Percentiles rank a stretch among this genome's conserved stretches.
These are phyloP conservation scores for Zosterops japonicus DNA, from an alignment of 2,113 vertebrate species.

Conservation along the genomic window DNA sequence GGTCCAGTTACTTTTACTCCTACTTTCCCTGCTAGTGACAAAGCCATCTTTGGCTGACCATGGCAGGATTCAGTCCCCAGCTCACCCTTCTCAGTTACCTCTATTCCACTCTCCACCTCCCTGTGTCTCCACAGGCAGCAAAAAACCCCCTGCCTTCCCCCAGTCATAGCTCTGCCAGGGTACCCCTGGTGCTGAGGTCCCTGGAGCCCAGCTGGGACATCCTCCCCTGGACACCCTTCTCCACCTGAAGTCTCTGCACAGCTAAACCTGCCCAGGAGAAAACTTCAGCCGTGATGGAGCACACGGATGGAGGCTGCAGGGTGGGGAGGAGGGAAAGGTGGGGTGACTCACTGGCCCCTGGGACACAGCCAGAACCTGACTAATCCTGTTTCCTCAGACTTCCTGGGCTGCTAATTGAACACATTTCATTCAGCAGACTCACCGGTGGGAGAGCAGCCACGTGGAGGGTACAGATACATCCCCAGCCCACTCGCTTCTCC, in stretches of 20 bases:
- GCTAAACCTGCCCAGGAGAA: not conserved
- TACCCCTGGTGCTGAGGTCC: not conserved
- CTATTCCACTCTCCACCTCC: not conserved
- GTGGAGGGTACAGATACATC: not conserved
- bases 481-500: not conserved
- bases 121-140: not conserved
- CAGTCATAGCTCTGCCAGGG: not conserved
- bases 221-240: not conserved
- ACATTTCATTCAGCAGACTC: slow-evolving; percentile 5
- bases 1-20: not conserved
- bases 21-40: not conserved
- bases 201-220: not conserved
- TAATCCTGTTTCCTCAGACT: not conserved
- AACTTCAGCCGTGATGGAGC: not conserved
- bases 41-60: not conserved
- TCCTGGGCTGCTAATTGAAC: not conserved
- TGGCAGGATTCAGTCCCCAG: not conserved
- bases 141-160: not conserved
- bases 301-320: accelerated
- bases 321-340: not conserved
- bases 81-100: not conserved
- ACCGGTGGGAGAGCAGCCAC: not conserved
- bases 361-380: slow-evolving; percentile 22
- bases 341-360: slow-evolving; percentile 27
- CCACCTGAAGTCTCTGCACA: not conserved